Conservation (phyloP, 2,888 invertebrate genomes). For the Zygothrica quintamaculata region DNA sequence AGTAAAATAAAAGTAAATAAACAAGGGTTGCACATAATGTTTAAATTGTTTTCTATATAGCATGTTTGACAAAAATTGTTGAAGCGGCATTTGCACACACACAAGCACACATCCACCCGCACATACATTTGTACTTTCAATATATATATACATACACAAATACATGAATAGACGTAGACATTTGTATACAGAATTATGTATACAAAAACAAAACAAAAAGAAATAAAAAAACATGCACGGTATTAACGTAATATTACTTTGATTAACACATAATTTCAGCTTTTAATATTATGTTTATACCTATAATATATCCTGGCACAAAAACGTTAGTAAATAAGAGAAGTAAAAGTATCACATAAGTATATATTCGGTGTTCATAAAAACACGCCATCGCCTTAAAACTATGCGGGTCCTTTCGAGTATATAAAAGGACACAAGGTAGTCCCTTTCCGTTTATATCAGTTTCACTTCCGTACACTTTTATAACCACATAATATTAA, state of each 20-base stretch:
- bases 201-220: slow-evolving; percentile 37
- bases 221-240: background rate
- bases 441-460: slow-evolving; percentile 43
- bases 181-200: slow-evolving; percentile 21
- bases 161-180: slow-evolving; percentile 13
- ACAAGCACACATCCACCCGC: no score
- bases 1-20: no score
- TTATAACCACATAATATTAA: slow-evolving; percentile 55
- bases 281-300: slow-evolving; percentile 31
- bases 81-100: slow-evolving; percentile 10
- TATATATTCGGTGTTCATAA: slow-evolving; percentile 48
- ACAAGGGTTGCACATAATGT: no score
- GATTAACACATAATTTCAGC: background rate
- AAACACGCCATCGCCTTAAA: slow-evolving; percentile 58
- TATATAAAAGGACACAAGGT: slow-evolving; percentile 49
- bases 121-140: no score
- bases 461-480: slow-evolving; percentile 43
- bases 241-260: background rate
- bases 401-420: slow-evolving; percentile 39
- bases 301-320: slow-evolving; percentile 56
- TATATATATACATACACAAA: slow-evolving; percentile 11
- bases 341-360: slow-evolving; percentile 56
- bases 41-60: background rate
- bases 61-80: slow-evolving; percentile 1
- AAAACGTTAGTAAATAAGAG: slow-evolving; percentile 52